phyloP scores from a whole-genome alignment of 2,888 invertebrate genomes.

The Coelopa pilipes region DNA sequence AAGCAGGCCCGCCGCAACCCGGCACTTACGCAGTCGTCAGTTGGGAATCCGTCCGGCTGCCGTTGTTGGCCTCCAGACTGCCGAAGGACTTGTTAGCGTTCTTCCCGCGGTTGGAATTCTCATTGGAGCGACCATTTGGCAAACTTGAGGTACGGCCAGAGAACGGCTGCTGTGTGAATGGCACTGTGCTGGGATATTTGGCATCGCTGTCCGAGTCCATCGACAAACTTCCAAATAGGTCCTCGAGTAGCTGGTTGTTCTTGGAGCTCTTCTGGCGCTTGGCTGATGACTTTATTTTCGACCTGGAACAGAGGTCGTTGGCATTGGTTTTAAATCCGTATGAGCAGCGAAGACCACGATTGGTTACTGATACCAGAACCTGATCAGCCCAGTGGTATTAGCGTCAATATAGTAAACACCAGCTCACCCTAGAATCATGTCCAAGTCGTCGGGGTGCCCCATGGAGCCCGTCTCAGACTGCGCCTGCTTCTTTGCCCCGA shows the following conservation, averaged over 20 bases:
- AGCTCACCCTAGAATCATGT: slow-evolving; percentile 67
- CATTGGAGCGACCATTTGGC: slow-evolving; percentile 55
- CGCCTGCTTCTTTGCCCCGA: slow-evolving; percentile 17
- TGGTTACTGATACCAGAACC: too few relatives aligned
- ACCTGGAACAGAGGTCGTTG: slow-evolving; percentile 48
- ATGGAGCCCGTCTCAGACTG: slow-evolving; percentile 12
- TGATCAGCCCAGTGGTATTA: too few relatives aligned
- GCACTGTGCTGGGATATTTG: slow-evolving; percentile 63
- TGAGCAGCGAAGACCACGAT: too few relatives aligned
- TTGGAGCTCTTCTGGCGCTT: slow-evolving; percentile 60
- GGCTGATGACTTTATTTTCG: slow-evolving; percentile 64
- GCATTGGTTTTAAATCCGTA: too few relatives aligned
- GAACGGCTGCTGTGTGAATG: slow-evolving; percentile 53
- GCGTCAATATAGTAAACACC: neutral
- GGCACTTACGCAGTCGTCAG: slow-evolving; percentile 62
- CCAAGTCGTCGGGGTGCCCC: slow-evolving; percentile 72
- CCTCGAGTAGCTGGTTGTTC: slow-evolving; percentile 63
- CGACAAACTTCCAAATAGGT: slow-evolving; percentile 65
- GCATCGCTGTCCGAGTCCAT: slow-evolving; percentile 63
- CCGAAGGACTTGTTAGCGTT: slow-evolving; percentile 46
- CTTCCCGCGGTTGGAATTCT: slow-evolving; percentile 48
- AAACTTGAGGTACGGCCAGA: slow-evolving; percentile 52
- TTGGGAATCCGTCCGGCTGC: slow-evolving; percentile 61
- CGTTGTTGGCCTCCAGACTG: slow-evolving; percentile 59
- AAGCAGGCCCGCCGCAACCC: neutral